These are phyloP conservation scores for Meiosimyza decipiens DNA, from an alignment of 2,888 invertebrate species.

Conservation along the genomic window DNA sequence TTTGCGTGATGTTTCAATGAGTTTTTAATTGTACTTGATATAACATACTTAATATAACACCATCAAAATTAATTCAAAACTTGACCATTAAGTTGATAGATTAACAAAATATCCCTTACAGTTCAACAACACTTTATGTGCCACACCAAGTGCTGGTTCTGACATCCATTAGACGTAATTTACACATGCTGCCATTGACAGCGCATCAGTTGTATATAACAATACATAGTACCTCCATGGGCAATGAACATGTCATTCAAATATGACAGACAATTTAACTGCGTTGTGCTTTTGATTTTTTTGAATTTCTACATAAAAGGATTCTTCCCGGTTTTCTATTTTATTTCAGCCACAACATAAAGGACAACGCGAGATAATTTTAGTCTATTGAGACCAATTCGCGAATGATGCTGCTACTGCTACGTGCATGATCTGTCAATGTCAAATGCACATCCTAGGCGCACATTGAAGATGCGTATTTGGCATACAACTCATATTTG, in stretches of 20 bases:
- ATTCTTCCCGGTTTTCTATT: background rate
- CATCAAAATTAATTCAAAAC: too few relatives aligned
- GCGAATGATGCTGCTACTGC: slow-evolving; percentile 43
- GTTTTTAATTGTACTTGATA: too few relatives aligned
- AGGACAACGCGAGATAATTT: slow-evolving; percentile 30
- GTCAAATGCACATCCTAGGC: slow-evolving; percentile 65
- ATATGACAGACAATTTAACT: too few relatives aligned
- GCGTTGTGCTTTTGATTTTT: background rate
- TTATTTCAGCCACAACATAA: background rate
- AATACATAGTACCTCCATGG: background rate
- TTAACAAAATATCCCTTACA: too few relatives aligned
- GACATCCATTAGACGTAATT: slow-evolving; percentile 32
- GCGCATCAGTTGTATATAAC: background rate
- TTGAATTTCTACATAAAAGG: slow-evolving; percentile 24
- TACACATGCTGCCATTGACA: slow-evolving; percentile 23
- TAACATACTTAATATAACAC: too few relatives aligned
- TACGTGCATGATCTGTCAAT: slow-evolving; percentile 60
- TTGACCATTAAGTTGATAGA: too few relatives aligned
- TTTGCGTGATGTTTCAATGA: too few relatives aligned
- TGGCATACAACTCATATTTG: background rate
- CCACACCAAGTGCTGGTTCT: background rate
- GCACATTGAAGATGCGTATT: slow-evolving; percentile 12
- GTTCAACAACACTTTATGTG: too few relatives aligned
- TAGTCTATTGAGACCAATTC: slow-evolving; percentile 46
- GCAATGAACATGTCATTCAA: slow-evolving; percentile 24